These are phyloP conservation scores for Campylomormyrus numenius DNA, from an alignment of 2,113 vertebrate genomes.

Conservation along the genomic window DNA sequence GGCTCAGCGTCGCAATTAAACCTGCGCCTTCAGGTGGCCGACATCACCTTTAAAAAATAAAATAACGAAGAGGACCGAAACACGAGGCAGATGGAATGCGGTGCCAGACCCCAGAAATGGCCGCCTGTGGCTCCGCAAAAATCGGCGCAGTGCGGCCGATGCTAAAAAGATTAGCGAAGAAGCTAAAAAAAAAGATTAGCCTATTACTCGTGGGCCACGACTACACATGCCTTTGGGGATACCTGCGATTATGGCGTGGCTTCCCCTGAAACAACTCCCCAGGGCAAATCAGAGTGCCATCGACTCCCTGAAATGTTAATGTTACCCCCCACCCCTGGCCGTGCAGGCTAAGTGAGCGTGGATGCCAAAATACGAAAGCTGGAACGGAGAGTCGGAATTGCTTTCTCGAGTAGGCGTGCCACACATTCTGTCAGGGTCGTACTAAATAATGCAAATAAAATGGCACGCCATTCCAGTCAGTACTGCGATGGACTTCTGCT, in stretches of 20 bases:
- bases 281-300: not conserved
- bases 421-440: not conserved
- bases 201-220: not conserved
- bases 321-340: not conserved
- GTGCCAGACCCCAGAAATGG: not conserved
- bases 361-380: not conserved
- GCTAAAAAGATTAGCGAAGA: not conserved
- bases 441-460: slow-evolving; percentile 6
- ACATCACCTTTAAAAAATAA: not conserved
- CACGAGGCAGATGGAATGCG: not conserved
- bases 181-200: not conserved
- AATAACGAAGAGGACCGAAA: not conserved
- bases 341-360: not conserved
- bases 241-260: not conserved
- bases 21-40: not conserved
- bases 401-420: not conserved
- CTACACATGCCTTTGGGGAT: not conserved
- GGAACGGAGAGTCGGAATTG: not conserved
- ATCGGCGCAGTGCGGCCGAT: not conserved
- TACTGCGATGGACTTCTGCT: not conserved
- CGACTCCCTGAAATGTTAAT: not conserved
- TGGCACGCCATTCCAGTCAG: not conserved
- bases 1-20: not conserved
- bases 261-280: not conserved
- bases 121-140: not conserved